These are phyloP conservation scores for Syrmaticus mikado DNA, from an alignment of 2,113 vertebrate genomes.

Conservation along the genomic window DNA sequence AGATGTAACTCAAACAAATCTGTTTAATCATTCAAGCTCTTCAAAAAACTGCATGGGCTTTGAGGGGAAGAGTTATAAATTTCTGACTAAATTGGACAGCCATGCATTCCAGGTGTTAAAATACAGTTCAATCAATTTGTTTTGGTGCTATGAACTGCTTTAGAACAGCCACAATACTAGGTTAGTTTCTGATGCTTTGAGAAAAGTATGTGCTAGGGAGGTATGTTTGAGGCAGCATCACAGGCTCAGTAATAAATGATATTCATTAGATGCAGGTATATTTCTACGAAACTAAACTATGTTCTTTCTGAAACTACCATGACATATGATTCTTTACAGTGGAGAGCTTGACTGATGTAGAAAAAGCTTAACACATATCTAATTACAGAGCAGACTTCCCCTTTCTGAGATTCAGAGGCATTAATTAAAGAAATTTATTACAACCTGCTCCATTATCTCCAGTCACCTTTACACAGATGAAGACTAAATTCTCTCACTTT, in stretches of 20 bases:
- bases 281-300: background rate
- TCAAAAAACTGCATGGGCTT: background rate
- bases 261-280: conserved; percentile 6
- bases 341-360: conserved; percentile 14
- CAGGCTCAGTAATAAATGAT: conserved; percentile 17
- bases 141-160: background rate
- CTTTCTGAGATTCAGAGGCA: conserved; percentile 25
- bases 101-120: background rate
- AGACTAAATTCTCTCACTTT: conserved; percentile 50
- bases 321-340: background rate
- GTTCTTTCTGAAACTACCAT: background rate
- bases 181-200: background rate
- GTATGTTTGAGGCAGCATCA: background rate
- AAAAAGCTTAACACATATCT: conserved; percentile 18
- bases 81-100: background rate
- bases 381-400: conserved; percentile 54
- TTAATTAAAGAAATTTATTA: conserved; percentile 72
- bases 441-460: conserved; percentile 64
- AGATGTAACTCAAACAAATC: background rate
- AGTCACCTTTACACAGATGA: conserved; percentile 62
- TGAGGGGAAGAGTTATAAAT: background rate
- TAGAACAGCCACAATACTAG: background rate
- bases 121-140: rapidly evolving
- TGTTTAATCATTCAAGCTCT: background rate
- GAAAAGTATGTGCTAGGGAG: background rate